Evolutionary conservation across 92 coral and sea anemone genomes (phyloP).

Genomic region (Zoanthus gigantus): DNA sequence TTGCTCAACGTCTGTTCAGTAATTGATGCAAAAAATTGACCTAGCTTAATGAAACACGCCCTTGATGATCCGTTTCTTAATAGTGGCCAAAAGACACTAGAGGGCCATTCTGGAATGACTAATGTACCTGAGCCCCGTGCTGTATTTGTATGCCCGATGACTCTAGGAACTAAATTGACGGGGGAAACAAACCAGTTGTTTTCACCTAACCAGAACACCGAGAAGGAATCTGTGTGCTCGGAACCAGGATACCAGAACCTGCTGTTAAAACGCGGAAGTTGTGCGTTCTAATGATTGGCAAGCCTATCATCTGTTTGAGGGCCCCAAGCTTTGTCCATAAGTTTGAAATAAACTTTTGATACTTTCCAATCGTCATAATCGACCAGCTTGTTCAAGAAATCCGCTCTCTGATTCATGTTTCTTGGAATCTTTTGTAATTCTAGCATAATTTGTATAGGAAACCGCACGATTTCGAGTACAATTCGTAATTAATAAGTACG

Average conservation of each 20-base stretch:
- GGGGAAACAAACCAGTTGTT: slow-evolving; percentile 17
- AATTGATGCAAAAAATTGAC: slow-evolving; percentile 35
- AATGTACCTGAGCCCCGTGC: slow-evolving; percentile 1
- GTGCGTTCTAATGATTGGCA: no score
- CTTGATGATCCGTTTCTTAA: neutral
- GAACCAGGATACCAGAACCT: slow-evolving; percentile 10
- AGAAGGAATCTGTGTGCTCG: neutral
- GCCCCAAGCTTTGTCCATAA: no score
- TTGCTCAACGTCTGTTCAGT: slow-evolving; percentile 16
- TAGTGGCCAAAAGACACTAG: neutral
- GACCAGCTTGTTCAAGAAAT: no score
- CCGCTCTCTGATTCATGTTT: no score
- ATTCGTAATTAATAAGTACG: no score
- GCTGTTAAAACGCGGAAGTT: no score
- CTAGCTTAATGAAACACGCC: neutral
- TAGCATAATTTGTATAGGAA: no score
- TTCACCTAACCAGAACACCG: slow-evolving; percentile 1
- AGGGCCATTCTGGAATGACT: neutral
- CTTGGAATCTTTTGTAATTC: no score
- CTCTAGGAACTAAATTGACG: slow-evolving; percentile 8
- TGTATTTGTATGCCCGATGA: neutral
- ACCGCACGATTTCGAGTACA: no score
- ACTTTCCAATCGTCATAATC: no score
- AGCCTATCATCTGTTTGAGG: no score
- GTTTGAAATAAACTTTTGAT: no score